Conservation (phyloP, 1,140 invertebrate species). For the Drosophila nigromelanica region DNA sequence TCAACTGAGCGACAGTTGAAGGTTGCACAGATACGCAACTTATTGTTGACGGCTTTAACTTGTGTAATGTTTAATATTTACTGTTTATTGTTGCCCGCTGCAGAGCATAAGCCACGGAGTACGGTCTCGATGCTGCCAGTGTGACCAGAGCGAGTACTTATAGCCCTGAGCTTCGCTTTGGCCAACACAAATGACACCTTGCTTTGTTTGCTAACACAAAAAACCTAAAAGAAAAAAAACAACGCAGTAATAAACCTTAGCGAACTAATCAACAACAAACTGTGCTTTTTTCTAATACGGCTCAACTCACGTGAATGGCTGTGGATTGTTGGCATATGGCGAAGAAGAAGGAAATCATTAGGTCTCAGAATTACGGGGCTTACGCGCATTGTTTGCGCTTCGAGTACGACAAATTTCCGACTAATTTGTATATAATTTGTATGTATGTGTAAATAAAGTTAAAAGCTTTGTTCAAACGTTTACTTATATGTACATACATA, state of each 20-base stretch:
- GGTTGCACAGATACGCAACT: constrained; percentile 65
- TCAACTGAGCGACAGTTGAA: constrained; percentile 67
- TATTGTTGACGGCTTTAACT: constrained; percentile 43
- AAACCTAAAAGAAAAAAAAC: neutral
- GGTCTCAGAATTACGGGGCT: constrained; percentile 30
- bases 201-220: neutral
- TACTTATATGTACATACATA: too few relatives aligned
- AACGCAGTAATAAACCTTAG: neutral
- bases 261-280: constrained; percentile 61
- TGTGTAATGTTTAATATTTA: constrained; percentile 53
- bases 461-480: constrained; percentile 45
- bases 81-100: constrained; percentile 15
- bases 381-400: constrained; percentile 3
- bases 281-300: constrained; percentile 29
- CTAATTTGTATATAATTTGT: too few relatives aligned
- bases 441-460: constrained; percentile 18
- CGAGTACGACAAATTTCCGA: neutral
- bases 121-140: neutral
- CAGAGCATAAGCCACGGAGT: too few relatives aligned
- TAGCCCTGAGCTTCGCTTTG: constrained; percentile 16
- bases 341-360: constrained; percentile 65
- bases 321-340: constrained; percentile 51
- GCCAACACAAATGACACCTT: constrained; percentile 14
- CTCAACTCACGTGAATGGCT: constrained; percentile 38
- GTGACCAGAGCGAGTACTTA: neutral